A percentile compares a stretch with the other conserved stretches of the same genome.
These are phyloP conservation scores for Brachystomella parvula DNA, from an alignment of 1,140 invertebrate species.

Conservation along the genomic window DNA sequence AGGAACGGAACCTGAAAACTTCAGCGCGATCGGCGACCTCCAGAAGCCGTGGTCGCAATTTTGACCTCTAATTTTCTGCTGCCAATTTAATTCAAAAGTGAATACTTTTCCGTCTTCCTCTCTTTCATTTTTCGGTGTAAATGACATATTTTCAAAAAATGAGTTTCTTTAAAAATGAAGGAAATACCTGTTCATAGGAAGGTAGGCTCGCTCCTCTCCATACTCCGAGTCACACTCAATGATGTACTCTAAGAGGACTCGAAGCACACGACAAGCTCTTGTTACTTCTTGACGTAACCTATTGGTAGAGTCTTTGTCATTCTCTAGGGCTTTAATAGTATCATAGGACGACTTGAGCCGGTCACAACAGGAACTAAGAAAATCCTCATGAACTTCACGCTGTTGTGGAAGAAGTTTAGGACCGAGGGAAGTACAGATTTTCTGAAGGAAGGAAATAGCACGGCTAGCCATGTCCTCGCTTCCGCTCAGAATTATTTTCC, in stretches of 20 bases:
- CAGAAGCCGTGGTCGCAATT: too few relatives aligned
- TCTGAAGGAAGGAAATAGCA: slow-evolving; percentile 82
- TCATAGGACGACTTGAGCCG: slow-evolving; percentile 74
- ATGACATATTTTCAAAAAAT: not conserved
- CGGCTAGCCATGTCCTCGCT: slow-evolving; percentile 83
- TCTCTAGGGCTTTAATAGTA: slow-evolving; percentile 54
- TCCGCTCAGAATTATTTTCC: slow-evolving; percentile 65
- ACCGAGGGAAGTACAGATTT: slow-evolving; percentile 88
- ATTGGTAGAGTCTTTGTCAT: slow-evolving; percentile 50
- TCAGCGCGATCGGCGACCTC: too few relatives aligned
- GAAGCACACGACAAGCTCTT: slow-evolving; percentile 86
- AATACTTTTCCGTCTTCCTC: too few relatives aligned
- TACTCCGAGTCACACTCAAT: slow-evolving; percentile 91
- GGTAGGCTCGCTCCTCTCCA: slow-evolving; percentile 75
- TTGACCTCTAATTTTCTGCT: too few relatives aligned
- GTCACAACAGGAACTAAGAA: slow-evolving; percentile 81
- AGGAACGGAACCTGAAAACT: too few relatives aligned
- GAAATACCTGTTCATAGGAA: slow-evolving; percentile 70
- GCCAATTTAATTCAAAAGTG: not conserved
- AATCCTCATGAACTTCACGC: slow-evolving; percentile 79
- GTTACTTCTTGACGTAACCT: slow-evolving; percentile 64
- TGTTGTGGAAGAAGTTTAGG: slow-evolving; percentile 67
- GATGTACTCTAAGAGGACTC: slow-evolving; percentile 90
- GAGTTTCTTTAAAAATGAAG: not conserved
- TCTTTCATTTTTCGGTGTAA: not conserved